Conservation (phyloP, 2,113 vertebrate genomes). For the Cottus gobio region DNA sequence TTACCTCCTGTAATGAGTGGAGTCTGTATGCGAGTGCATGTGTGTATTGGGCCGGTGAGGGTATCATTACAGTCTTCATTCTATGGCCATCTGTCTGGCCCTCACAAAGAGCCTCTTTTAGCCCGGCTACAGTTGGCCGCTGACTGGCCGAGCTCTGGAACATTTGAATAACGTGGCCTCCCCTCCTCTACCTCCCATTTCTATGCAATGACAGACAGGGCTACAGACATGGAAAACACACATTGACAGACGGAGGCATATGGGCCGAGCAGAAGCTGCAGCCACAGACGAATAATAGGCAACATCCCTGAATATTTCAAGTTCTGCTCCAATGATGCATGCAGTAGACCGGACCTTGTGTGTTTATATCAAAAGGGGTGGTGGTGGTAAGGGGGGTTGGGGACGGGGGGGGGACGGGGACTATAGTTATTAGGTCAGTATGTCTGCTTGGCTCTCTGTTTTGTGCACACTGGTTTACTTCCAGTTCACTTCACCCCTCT, state of each 20-base stretch:
- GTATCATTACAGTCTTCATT: conserved; percentile 80
- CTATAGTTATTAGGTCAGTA: conserved; percentile 75
- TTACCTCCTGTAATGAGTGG: conserved; percentile 55
- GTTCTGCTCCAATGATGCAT: conserved; percentile 38
- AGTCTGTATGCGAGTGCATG: conserved; percentile 52
- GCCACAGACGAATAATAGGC: conserved; percentile 35
- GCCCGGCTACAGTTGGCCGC: conserved; percentile 71
- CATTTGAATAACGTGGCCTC: conserved; percentile 71
- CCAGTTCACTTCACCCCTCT: conserved; percentile 72
- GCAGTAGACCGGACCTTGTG: not conserved
- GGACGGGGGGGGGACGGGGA: no score
- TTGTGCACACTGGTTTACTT: conserved; percentile 70
- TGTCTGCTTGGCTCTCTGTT: conserved; percentile 66
- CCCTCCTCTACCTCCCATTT: conserved; percentile 51
- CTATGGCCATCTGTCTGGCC: conserved; percentile 80
- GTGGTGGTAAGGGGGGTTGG: not conserved
- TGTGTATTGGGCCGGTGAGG: conserved; percentile 49
- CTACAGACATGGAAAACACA: conserved; percentile 45
- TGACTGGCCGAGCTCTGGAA: conserved; percentile 64
- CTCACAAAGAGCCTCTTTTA: conserved; percentile 78
- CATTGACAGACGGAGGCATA: conserved; percentile 54
- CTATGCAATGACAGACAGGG: conserved; percentile 57
- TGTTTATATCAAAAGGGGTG: not conserved
- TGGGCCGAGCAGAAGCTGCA: conserved; percentile 38
- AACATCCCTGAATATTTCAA: conserved; percentile 44